Percentiles rank a stretch among this genome's conserved stretches.
Evolutionary conservation across 2,888 invertebrate genomes (phyloP).

Genomic region (Osmoderma eremita): DNA sequence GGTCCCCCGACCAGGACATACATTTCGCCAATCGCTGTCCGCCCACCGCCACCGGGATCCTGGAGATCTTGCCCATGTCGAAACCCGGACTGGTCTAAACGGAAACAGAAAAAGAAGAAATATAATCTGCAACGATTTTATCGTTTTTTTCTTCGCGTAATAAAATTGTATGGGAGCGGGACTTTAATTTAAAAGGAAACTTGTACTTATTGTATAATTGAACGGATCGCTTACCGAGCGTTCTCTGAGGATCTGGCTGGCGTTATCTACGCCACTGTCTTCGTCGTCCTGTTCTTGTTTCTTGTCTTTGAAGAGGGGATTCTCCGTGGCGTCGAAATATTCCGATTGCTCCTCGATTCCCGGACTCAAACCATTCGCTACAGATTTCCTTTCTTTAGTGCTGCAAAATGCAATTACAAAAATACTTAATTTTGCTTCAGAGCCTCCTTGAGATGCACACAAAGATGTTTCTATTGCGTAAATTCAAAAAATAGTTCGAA

Average conservation of each 20-base stretch:
- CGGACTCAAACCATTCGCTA: slow-evolving; percentile 66
- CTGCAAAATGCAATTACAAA: neutral
- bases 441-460: too few relatives aligned
- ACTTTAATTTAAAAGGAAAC: too few relatives aligned
- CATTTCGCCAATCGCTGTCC: slow-evolving; percentile 74
- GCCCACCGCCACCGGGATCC: slow-evolving; percentile 73
- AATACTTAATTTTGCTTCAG: too few relatives aligned
- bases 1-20: slow-evolving; percentile 74
- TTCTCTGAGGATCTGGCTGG: slow-evolving; percentile 62
- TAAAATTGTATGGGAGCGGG: too few relatives aligned
- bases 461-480: too few relatives aligned
- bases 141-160: too few relatives aligned
- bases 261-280: slow-evolving; percentile 63
- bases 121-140: neutral
- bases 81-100: slow-evolving; percentile 60
- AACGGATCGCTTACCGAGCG: slow-evolving; percentile 57
- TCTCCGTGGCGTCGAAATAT: slow-evolving; percentile 84
- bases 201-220: neutral
- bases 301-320: slow-evolving; percentile 62
- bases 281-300: slow-evolving; percentile 61
- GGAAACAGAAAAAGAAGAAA: slow-evolving; percentile 3
- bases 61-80: slow-evolving; percentile 67
- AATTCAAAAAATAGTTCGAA: too few relatives aligned
- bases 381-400: slow-evolving; percentile 51
- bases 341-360: slow-evolving; percentile 79